phyloP scores from a whole-genome alignment of 1,140 invertebrate species.

The Spodoptera litura region DNA sequence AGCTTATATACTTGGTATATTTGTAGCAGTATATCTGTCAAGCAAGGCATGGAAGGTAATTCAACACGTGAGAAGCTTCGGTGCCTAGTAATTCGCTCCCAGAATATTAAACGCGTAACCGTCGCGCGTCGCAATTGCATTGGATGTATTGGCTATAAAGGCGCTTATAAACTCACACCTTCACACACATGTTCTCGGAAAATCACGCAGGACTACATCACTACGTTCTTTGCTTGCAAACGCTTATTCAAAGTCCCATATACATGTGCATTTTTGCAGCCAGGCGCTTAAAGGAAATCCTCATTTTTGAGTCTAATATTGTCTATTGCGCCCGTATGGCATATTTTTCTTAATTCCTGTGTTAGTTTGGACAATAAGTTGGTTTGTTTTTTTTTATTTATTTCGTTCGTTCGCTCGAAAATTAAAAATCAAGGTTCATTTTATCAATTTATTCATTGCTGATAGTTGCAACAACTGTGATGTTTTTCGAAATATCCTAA shows the following conservation, averaged over 20 bases:
- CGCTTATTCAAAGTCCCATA: neutral
- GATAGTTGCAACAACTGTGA: too few species aligned
- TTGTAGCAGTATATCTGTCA: conserved; percentile 57
- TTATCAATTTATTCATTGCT: too few species aligned
- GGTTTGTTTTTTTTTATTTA: too few species aligned
- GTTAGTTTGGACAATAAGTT: too few species aligned
- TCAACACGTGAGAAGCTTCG: conserved; percentile 58
- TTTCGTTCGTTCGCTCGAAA: too few species aligned
- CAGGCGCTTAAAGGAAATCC: neutral
- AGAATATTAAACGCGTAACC: conserved; percentile 62
- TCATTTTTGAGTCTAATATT: too few species aligned
- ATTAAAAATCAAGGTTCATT: too few species aligned
- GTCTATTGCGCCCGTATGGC: too few species aligned
- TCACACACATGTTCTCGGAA: conserved; percentile 1
- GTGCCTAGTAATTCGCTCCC: conserved; percentile 43
- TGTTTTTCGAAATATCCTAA: too few species aligned
- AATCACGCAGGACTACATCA: neutral
- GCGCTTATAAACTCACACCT: conserved; percentile 15
- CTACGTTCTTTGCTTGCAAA: conserved; percentile 1
- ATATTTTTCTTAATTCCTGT: too few species aligned
- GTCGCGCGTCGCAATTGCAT: conserved; percentile 40
- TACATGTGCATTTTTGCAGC: neutral
- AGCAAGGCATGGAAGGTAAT: conserved; percentile 57
- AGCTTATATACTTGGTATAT: conserved; percentile 23
- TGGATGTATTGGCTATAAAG: conserved; percentile 24